Evolutionary conservation across 64 coral and sea anemone species (phyloP).

Genomic region (Platygyra sinensis): DNA sequence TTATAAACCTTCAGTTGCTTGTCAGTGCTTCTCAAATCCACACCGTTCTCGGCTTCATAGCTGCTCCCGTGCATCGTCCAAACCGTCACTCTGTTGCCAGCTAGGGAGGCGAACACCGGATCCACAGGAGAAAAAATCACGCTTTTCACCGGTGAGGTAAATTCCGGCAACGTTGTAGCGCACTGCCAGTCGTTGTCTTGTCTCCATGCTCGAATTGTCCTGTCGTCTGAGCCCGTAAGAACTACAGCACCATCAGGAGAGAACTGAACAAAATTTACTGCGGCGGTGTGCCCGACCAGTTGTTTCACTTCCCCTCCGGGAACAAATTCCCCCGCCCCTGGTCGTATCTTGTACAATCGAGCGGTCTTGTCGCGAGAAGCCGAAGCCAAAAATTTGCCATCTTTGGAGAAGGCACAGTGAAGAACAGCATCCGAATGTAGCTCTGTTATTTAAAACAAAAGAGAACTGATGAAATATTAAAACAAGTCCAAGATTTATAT

Average conservation of each 20-base stretch:
- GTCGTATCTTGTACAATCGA: constrained; percentile 49
- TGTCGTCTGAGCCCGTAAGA: constrained; percentile 78
- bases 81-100: constrained; percentile 55
- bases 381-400: constrained; percentile 52
- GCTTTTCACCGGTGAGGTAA: constrained; percentile 20
- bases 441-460: constrained; percentile 23
- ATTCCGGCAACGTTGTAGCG: constrained; percentile 1
- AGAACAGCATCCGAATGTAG: constrained; percentile 37
- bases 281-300: constrained; percentile 52
- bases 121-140: constrained; percentile 69
- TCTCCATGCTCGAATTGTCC: constrained; percentile 67
- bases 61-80: constrained; percentile 47
- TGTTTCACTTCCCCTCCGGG: constrained; percentile 64
- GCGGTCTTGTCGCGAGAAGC: constrained; percentile 46
- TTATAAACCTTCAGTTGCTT: not conserved
- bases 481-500: not conserved
- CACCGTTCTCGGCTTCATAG: not conserved
- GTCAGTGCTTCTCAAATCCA: not conserved
- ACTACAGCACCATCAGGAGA: constrained; percentile 47
- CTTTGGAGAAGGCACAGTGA: constrained; percentile 51
- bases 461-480: not conserved
- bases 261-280: constrained; percentile 68
- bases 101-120: constrained; percentile 51
- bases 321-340: constrained; percentile 67
- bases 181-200: constrained; percentile 42